Evolutionary conservation across 2,888 invertebrate genomes (phyloP).

Genomic region (Hesperia comma): DNA sequence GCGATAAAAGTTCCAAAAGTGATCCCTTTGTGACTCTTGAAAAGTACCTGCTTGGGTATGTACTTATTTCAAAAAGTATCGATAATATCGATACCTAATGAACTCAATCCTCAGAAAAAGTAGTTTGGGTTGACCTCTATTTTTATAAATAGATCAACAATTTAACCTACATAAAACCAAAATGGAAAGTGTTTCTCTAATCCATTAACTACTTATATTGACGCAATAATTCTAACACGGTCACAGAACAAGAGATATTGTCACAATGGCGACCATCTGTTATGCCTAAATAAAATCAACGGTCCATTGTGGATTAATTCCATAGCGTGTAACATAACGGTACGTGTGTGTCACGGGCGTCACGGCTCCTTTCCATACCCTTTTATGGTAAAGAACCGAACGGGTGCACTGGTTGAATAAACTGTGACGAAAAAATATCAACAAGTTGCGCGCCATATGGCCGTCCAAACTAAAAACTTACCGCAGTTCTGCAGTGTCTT

Average conservation of each 20-base stretch:
- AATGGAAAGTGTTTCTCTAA: no score
- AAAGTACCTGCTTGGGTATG: no score
- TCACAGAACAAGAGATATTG: constrained; percentile 18
- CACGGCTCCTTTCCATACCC: constrained; percentile 69
- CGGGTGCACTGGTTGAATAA: constrained; percentile 54
- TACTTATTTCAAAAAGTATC: no score
- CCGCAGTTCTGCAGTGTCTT: constrained; percentile 19
- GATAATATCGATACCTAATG: no score
- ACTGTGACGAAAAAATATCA: constrained; percentile 62
- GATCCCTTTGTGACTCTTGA: no score
- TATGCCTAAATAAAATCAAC: constrained; percentile 60
- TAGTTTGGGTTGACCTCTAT: no score
- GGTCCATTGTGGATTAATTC: constrained; percentile 60
- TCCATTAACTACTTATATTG: not conserved
- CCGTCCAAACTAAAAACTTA: constrained; percentile 26
- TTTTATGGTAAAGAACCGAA: constrained; percentile 59
- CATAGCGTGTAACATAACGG: constrained; percentile 61
- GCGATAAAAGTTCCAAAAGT: no score
- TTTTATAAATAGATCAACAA: no score
- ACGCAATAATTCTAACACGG: not conserved
- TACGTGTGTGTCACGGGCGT: constrained; percentile 65
- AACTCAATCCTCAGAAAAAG: no score
- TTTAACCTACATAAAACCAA: no score
- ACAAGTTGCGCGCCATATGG: constrained; percentile 66
- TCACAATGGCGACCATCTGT: constrained; percentile 52